Evolutionary conservation across 2,797 vertebrate genomes (phyloP), one percentile per base, ranked within the genome.

Genomic region (Sebastes glaucus): DNA sequence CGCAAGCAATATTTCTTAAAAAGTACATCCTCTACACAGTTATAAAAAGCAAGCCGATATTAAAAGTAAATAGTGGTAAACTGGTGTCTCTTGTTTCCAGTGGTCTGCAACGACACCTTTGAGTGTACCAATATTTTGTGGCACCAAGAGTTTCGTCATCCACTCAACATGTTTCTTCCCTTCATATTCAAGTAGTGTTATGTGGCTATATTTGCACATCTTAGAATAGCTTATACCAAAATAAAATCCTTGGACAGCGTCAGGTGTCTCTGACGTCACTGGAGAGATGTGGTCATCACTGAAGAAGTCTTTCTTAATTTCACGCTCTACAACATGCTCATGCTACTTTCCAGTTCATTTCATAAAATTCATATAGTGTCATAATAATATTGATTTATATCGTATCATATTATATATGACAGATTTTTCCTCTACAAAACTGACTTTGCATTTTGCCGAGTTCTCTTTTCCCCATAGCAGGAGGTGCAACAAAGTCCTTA

Each of bases 101-200:
- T 94, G 92, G 91, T 94, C 92, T 94, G 90, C 93, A 91, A 86
- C 55, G 92, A 94, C 93, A 92, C 92, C 92, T 86, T 89, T 72
- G 88, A 88, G 90, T 93, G 92, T 94, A 93, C 92, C 92, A 89
- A 74, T 89, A 87, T 82, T 91, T 72, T 90, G 91, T 92, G 94
- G 93, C 94, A 94, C 93, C 88, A 87, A 90, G 85, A 92, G 82
- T 85, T 90, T 82, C 64, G 77, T 91, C 84, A 71, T 87, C 92
- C 89, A 83, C 86, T 89, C 77, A 84, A 88, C 89, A 63, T 83
- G 85, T 81, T 87, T 92, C 92, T 95, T 93, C 90, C 88, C 90
- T 95, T 94, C 90, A 94, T 95, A 92, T 96, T 96, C 95, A 96
- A 96, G 96, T 96, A 95, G 91, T 93, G 90, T 94, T 90, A 90